These are phyloP conservation scores for Drepanosiphum platanoidis DNA, from an alignment of 2,888 invertebrate genomes.

Conservation along the genomic window DNA sequence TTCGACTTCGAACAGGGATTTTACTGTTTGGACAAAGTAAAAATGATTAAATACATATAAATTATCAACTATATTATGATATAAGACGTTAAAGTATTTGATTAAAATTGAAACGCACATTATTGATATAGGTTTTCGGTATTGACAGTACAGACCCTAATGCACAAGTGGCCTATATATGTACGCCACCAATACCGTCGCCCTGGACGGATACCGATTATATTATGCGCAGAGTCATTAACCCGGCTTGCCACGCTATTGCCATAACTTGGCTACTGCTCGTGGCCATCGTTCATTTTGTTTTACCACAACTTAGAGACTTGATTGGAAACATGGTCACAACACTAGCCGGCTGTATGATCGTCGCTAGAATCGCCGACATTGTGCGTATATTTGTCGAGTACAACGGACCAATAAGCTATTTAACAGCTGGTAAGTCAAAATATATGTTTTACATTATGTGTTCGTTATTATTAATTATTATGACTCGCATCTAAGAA, in stretches of 20 bases:
- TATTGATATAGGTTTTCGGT: slow-evolving; percentile 28
- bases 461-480: too few species aligned
- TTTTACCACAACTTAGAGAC: slow-evolving; percentile 83
- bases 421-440: slow-evolving; percentile 78
- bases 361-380: slow-evolving; percentile 81
- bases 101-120: not conserved
- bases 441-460: too few species aligned
- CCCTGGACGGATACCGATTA: slow-evolving; percentile 80
- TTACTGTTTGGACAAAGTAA: slow-evolving; percentile 84
- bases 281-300: slow-evolving; percentile 83
- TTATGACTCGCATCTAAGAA: too few species aligned
- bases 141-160: slow-evolving; percentile 23
- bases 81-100: not conserved
- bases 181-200: slow-evolving; percentile 67
- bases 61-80: not conserved
- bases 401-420: slow-evolving; percentile 82
- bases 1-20: slow-evolving; percentile 79
- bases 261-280: slow-evolving; percentile 77
- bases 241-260: slow-evolving; percentile 80
- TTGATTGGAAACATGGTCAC: slow-evolving; percentile 86
- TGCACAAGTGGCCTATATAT: slow-evolving; percentile 65
- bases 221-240: slow-evolving; percentile 78
- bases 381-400: slow-evolving; percentile 83
- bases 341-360: slow-evolving; percentile 81
- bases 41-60: not conserved